Conservation (phyloP, 2,113 vertebrate genomes). For the Orycteropus afer region DNA sequence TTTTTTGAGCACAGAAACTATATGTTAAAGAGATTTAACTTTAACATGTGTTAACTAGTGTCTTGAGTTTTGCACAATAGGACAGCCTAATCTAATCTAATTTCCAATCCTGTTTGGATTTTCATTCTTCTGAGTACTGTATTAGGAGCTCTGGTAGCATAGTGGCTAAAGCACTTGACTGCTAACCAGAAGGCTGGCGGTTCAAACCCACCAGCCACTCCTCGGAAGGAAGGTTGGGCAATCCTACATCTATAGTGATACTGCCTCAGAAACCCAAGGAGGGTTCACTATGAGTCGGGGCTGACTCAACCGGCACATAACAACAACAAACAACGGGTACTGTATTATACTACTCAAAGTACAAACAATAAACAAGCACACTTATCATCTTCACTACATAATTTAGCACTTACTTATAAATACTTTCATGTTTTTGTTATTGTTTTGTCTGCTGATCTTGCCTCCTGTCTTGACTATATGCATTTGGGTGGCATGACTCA, state of each 20-base stretch:
- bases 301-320: no score
- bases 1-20: background rate
- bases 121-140: background rate
- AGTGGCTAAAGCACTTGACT: no score
- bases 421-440: background rate
- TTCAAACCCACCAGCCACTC: no score
- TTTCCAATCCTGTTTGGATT: constrained; percentile 43
- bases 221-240: no score
- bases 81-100: background rate
- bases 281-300: no score
- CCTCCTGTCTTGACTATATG: background rate
- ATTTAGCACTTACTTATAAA: background rate
- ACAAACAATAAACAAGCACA: background rate
- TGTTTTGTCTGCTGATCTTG: background rate
- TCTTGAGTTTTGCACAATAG: background rate
- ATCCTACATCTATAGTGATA: no score
- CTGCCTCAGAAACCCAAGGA: no score
- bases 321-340: no score
- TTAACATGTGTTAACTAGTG: background rate
- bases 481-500: background rate
- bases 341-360: background rate
- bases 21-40: background rate
- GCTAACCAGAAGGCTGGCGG: no score
- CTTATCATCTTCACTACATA: background rate
- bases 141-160: no score